Percentiles rank a stretch among this genome's conserved stretches.
Conservation (phyloP, 2,888 invertebrate genomes). For the Altica lythri region DNA sequence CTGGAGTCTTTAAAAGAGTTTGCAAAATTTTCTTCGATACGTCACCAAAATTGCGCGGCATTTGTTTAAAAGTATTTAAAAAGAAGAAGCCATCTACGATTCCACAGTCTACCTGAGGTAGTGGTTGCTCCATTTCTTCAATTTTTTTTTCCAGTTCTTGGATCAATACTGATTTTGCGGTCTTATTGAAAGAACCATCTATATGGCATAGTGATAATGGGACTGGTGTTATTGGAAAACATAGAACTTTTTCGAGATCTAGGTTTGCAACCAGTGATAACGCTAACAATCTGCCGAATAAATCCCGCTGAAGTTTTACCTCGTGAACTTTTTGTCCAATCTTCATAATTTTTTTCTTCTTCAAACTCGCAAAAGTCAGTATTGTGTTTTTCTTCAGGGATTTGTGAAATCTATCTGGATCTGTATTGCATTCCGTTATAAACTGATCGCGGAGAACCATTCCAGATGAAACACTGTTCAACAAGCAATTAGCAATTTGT, state of each 20-base stretch:
- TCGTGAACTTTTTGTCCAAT: slow-evolving; percentile 31
- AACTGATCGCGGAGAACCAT: neutral
- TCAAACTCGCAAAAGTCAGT: slow-evolving; percentile 15
- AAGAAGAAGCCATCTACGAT: slow-evolving; percentile 37
- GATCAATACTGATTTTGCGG: slow-evolving; percentile 36
- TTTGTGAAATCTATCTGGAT: slow-evolving; percentile 4
- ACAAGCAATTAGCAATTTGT: neutral
- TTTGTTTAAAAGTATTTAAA: slow-evolving; percentile 29
- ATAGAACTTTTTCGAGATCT: slow-evolving; percentile 29
- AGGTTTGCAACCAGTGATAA: slow-evolving; percentile 25
- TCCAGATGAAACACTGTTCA: neutral
- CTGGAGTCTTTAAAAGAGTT: too few species aligned
- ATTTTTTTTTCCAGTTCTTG: slow-evolving; percentile 34
- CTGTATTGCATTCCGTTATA: neutral
- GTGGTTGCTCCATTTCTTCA: slow-evolving; percentile 33
- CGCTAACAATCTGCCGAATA: slow-evolving; percentile 25
- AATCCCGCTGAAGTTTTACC: slow-evolving; percentile 26
- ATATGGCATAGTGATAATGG: slow-evolving; percentile 40
- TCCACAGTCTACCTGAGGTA: slow-evolving; percentile 30
- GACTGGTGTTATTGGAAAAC: slow-evolving; percentile 27
- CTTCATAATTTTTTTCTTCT: slow-evolving; percentile 26
- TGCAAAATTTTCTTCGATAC: too few species aligned
- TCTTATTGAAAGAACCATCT: slow-evolving; percentile 34
- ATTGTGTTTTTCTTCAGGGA: slow-evolving; percentile 29
- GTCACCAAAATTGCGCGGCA: slow-evolving; percentile 37